Evolutionary conservation across 2,888 invertebrate genomes (phyloP), one percentile per base, ranked within the genome.

Genomic region (Synanthedon vespiformis): DNA sequence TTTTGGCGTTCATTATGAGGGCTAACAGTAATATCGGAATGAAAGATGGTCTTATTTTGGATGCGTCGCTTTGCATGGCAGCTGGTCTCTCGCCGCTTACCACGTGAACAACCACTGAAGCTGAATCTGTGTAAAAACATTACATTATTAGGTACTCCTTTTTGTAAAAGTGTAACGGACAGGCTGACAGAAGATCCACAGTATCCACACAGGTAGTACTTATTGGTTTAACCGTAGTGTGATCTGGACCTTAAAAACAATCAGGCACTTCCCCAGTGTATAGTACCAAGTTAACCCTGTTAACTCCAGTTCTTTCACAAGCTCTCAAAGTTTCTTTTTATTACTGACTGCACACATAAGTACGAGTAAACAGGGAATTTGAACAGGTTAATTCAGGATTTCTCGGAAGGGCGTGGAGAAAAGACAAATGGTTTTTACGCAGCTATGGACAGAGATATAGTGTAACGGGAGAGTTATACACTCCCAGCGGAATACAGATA

Each of bases 21-120:
- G 70, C 58, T 48, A 75, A 53, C 8, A 77, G 51, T 41, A 72
- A 54, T 13, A 70, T 55, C 2, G 63, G 59, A 3, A 67, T 58
- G 47, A 70, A 40, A 16, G 66, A 56, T 6, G 80, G 74, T 10
- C 70, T 59, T 34, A 67, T 57, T 55, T 68, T 70, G 12, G 61
- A 61, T 2, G 76, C 70, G 54, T 62, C 56, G 58, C 88, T 88
- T 63, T 91, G 91, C 90, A 91, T 91, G 27, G 90, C 90, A 41
- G 91, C 91, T 53, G 90, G 90, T 54, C 90, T 86, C 73, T 90
- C 91, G 71, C 94, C 94, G 75, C 93, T 94, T 65, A 94, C 92
- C 61, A 94, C 94, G 80, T 94, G 94, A 54, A 94, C 93, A 63
- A 93, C 91, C 66, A 94, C 93, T 60, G 93, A 93, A 60, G 94